phyloP scores from a whole-genome alignment of 2,113 vertebrate species.

The Chiloscyllium plagiosum region DNA sequence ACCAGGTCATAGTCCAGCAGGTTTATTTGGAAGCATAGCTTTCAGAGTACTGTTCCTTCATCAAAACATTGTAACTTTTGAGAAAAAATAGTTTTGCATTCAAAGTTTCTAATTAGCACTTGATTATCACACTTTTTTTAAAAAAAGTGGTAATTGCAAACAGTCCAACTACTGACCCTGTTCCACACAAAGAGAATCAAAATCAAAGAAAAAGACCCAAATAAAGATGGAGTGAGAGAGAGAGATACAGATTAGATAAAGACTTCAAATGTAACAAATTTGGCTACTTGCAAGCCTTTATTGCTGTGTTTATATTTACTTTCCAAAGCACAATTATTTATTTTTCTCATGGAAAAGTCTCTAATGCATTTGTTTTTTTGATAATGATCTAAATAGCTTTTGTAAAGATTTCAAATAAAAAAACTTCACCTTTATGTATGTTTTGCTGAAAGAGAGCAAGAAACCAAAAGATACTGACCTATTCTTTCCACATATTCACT shows the following conservation, averaged over 20 bases:
- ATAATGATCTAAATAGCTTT: neutral
- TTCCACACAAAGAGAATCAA: neutral
- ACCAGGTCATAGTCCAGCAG: too few species aligned
- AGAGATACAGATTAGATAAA: neutral
- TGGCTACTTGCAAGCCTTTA: neutral
- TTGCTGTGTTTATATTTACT: neutral
- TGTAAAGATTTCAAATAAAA: neutral
- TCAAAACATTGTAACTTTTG: neutral
- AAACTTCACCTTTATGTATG: neutral
- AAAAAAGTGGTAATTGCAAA: neutral
- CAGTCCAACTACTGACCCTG: neutral
- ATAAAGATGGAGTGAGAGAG: neutral
- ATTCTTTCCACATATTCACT: neutral
- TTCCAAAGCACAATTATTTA: neutral
- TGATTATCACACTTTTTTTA: neutral
- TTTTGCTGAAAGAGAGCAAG: neutral
- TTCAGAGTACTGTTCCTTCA: too few species aligned
- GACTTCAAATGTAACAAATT: neutral
- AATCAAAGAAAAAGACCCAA: neutral
- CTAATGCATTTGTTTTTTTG: neutral
- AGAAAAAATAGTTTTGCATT: neutral
- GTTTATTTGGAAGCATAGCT: too few species aligned
- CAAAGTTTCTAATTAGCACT: neutral
- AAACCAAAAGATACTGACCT: neutral
- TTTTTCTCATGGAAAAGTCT: neutral